Conservation (phyloP, 1,140 invertebrate species). For the Ruditapes philippinarum region DNA sequence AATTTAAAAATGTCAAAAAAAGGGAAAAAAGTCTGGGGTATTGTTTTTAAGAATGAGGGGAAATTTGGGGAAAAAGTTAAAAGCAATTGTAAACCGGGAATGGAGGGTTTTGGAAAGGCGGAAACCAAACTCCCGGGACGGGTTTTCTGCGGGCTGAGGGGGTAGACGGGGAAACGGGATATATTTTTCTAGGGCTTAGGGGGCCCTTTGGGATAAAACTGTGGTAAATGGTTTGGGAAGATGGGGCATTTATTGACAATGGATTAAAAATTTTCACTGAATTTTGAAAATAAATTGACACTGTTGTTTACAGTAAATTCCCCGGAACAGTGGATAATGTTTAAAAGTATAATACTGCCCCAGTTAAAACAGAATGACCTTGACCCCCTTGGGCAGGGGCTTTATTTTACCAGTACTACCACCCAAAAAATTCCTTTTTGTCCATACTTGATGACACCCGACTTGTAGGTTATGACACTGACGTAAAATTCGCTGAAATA, state of each 20-base stretch:
- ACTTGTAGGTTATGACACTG: conserved; percentile 32
- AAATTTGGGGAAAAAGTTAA: not conserved
- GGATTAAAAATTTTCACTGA: no score
- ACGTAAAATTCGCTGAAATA: conserved; percentile 24
- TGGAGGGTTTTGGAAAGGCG: not conserved
- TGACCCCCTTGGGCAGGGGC: no score
- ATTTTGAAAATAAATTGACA: no score
- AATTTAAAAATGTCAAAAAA: conserved; percentile 8
- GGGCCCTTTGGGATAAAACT: conserved; percentile 23
- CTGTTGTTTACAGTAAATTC: no score
- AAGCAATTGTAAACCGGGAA: not conserved
- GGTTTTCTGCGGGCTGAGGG: not conserved
- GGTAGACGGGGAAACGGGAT: not conserved
- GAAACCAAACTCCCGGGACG: not conserved
- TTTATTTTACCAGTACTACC: not conserved
- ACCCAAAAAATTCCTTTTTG: not conserved
- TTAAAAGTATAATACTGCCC: no score
- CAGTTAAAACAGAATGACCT: no score
- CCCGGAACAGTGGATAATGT: no score
- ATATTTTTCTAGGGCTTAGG: conserved; percentile 13
- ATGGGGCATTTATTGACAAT: no score
- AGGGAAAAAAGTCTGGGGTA: not conserved
- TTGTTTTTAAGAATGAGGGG: not conserved
- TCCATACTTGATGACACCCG: not conserved
- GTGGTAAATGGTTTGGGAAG: not conserved